These are phyloP conservation scores for Sesamia nonagrioides DNA, from an alignment of 1,140 invertebrate species.

Conservation along the genomic window DNA sequence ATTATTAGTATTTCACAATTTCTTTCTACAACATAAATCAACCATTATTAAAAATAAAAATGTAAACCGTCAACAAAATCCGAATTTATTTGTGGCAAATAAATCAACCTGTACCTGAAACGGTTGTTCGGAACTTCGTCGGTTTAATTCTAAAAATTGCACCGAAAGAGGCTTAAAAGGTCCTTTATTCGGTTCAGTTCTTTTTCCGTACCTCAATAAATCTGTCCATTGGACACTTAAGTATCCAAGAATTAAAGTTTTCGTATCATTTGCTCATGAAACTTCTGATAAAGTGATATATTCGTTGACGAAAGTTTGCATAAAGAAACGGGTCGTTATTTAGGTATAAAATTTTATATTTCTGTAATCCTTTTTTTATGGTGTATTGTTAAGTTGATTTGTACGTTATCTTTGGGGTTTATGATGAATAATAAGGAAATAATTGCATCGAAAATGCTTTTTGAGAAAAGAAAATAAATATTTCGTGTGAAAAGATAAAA, in stretches of 20 bases:
- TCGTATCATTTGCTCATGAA: conserved; percentile 68
- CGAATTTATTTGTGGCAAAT: conserved; percentile 46
- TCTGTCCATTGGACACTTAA: conserved; percentile 69
- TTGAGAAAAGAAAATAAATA: too few species aligned
- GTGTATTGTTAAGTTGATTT: conserved; percentile 13
- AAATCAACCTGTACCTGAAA: conserved; percentile 60
- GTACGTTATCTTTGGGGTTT: not conserved
- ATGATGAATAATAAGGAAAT: too few species aligned
- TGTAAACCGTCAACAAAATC: conserved; percentile 49
- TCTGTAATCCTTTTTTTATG: conserved; percentile 2
- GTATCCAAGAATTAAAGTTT: conserved; percentile 67
- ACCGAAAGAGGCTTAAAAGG: conserved; percentile 57
- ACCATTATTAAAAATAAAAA: conserved; percentile 18
- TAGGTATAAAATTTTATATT: conserved; percentile 14
- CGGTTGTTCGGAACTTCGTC: conserved; percentile 55
- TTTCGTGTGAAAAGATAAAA: too few species aligned
- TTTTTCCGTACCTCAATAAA: conserved; percentile 74
- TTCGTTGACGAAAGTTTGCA: conserved; percentile 45
- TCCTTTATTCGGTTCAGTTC: conserved; percentile 66
- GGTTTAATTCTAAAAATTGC: conserved; percentile 59
- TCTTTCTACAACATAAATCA: not conserved
- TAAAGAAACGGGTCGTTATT: conserved; percentile 44
- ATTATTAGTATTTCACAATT: not conserved
- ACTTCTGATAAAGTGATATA: conserved; percentile 51
- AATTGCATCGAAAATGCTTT: too few species aligned